Evolutionary conservation across 2,888 invertebrate species (phyloP).

Genomic region (Lydus trimaculatus): DNA sequence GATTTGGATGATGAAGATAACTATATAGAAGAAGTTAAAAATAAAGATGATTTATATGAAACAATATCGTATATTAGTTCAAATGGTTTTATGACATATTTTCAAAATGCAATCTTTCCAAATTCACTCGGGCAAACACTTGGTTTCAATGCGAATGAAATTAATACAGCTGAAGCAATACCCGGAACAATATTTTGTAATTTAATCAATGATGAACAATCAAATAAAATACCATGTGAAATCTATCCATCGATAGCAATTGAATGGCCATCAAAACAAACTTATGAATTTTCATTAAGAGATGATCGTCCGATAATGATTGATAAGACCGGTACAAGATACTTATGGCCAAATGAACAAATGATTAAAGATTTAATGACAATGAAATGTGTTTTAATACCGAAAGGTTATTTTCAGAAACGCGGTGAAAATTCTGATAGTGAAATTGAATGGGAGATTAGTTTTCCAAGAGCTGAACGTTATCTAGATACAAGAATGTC

Average conservation of each 20-base stretch:
- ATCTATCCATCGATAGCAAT: conserved; percentile 74
- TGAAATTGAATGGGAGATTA: conserved; percentile 79
- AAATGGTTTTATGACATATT: conserved; percentile 72
- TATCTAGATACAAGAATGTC: conserved; percentile 76
- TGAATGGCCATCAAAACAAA: conserved; percentile 76
- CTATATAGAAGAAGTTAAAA: conserved; percentile 34
- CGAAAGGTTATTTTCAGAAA: conserved; percentile 73
- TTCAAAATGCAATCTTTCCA: conserved; percentile 68
- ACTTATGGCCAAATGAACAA: conserved; percentile 74
- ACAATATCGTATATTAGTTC: conserved; percentile 68
- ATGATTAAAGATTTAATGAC: conserved; percentile 72
- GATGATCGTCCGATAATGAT: conserved; percentile 65
- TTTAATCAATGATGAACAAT: conserved; percentile 51
- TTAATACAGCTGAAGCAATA: conserved; percentile 67
- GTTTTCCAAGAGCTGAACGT: conserved; percentile 79
- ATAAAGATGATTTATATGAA: conserved; percentile 46
- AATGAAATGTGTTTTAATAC: conserved; percentile 74
- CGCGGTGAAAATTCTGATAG: conserved; percentile 63
- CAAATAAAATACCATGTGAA: conserved; percentile 65
- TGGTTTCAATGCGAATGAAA: conserved; percentile 64
- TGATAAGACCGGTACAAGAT: conserved; percentile 65
- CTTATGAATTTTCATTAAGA: conserved; percentile 72
- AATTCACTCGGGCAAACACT: conserved; percentile 67
- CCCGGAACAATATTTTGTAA: conserved; percentile 72
- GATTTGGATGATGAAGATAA: conserved; percentile 46